Base-by-base conservation (phyloP, 1,140 invertebrate genomes). In the Apis florea region DNA sequence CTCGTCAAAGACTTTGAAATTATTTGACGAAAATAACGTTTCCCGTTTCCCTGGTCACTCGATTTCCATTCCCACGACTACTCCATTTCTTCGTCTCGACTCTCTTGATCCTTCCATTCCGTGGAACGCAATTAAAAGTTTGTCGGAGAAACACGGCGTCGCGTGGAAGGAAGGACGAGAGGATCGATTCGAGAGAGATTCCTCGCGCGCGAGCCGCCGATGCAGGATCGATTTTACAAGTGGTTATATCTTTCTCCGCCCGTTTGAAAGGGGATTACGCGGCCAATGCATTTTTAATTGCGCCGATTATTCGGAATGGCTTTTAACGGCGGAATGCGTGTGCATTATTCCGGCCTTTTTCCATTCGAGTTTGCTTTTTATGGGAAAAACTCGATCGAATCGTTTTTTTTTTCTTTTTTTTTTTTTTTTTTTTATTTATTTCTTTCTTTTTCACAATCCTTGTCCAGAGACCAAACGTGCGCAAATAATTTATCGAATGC, bases 81-180 rank as follows among this genome's bases (percentile, higher is more conserved):
- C 17, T 47, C 51, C 31, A 21, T n/a, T 19, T 67, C 53, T 13
- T 12, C 63, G 59, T 53, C 31, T 17, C 47, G 15, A n/a, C 71
- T 17, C 8, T 17, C 8, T 15, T 10, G 6, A 9, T 2, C 24
- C 61, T 31, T 47, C 51, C 49, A n/a, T 73, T 53, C 21, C 83
- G 85, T 84, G 87, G 85, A 89, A 85, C 88, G 89, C 89, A 91
- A 91, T 91, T 91, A 91, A 91, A 91, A 91, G 87, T 91, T 91
- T 90, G 87, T 84, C 86, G 89, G 88, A 83, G 84, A 84, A 69
- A 40, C 31, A 40, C 72, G 80, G 26, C 80, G 61, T 58, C n/a
- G 56, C 79, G 31, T n/a, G 59, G 13, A 26, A 26, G 13, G 2
- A 31, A 75, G 64, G 75, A 70, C 66, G 83, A 85, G 78, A 85